Base-by-base conservation (phyloP, 30 jellyfish, hydroid and myxozoan species). In the Aurelia aurita region DNA sequence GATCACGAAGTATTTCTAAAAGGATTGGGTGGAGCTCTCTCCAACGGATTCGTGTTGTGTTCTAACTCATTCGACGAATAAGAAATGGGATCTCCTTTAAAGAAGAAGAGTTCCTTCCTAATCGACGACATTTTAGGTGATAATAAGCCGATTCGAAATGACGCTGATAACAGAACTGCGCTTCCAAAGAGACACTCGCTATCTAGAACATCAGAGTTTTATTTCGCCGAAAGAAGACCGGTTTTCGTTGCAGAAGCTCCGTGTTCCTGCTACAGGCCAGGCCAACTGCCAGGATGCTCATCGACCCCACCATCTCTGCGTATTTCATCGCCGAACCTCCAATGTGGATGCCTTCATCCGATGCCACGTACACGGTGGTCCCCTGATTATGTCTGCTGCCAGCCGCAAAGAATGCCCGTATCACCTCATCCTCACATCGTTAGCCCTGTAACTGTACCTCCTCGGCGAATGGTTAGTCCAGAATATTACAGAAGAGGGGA, bases 231-330 rank as follows among this genome's bases (percentile, higher is more conserved):
- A 61, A 61, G 39, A 22, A 29, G 53, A 14, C 79, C 57, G 25
- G 58, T 67, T 67, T 29, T 39, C 27, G 59, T 23, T 10, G 25
- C 57, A 23, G 79, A 39, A 67, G 3, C 79, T 8, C 26, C 77
- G 8, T 83, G 93, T 59, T 69, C 93, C 20, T 83, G 93, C 69
- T 75, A 71, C 60, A 67, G 67, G 54, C 29, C 88, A 11, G 72
- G 86, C 21, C 57, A 59, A 27, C 12, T 81, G 22, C 62, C 72
- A 4, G 78, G 63, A 44, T 49, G 81, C 29, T 47, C 78, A 18
- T 44, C 31, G 20, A 83, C 85, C 9, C 68, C 83, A 27, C 34
- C 69, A 31, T 25, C 73, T 18, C 39, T 83, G 21, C 64, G 80
- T 13, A 51, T 46, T 23, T 86, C 93, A 5, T 55, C 87, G 63